A percentile compares a stretch with the other conserved stretches of the same genome.
These are phyloP conservation scores for Phrixothrix hirtus DNA, from an alignment of 2,888 invertebrate genomes.

Conservation along the genomic window DNA sequence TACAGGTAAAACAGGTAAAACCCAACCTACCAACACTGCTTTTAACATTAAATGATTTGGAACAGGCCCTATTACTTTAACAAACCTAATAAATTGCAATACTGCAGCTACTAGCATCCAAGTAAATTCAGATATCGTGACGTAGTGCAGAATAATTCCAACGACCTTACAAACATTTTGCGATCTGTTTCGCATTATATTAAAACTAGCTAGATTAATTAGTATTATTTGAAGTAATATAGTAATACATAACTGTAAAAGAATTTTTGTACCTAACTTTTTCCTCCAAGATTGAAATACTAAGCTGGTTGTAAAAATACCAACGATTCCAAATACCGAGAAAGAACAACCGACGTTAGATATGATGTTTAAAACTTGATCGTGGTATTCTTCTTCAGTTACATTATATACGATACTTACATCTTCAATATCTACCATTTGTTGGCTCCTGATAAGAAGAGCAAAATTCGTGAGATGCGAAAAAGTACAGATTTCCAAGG, in stretches of 20 bases:
- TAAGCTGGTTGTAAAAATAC: conserved; percentile 60
- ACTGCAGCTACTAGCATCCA: conserved; percentile 76
- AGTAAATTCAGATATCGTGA: conserved; percentile 67
- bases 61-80: conserved; percentile 65
- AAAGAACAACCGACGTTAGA: conserved; percentile 59
- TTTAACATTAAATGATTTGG: conserved; percentile 65
- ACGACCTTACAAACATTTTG: conserved; percentile 61
- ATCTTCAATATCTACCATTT: conserved; percentile 20
- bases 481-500: conserved; percentile 36
- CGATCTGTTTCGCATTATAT: conserved; percentile 43
- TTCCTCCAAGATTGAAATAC: conserved; percentile 64
- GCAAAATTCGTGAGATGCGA: conserved; percentile 51
- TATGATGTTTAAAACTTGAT: conserved; percentile 56
- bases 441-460: conserved; percentile 54
- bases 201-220: conserved; percentile 10
- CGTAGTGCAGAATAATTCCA: conserved; percentile 67
- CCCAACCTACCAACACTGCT: conserved; percentile 68
- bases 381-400: conserved; percentile 52
- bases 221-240: conserved; percentile 56
- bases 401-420: conserved; percentile 35
- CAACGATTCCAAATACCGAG: conserved; percentile 59
- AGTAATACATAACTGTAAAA: conserved; percentile 62
- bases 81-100: conserved; percentile 68
- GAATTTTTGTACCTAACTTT: conserved; percentile 65
- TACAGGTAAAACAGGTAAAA: conserved; percentile 61